Base-by-base conservation (phyloP, 1,140 invertebrate genomes). In the Prorops nasuta region DNA sequence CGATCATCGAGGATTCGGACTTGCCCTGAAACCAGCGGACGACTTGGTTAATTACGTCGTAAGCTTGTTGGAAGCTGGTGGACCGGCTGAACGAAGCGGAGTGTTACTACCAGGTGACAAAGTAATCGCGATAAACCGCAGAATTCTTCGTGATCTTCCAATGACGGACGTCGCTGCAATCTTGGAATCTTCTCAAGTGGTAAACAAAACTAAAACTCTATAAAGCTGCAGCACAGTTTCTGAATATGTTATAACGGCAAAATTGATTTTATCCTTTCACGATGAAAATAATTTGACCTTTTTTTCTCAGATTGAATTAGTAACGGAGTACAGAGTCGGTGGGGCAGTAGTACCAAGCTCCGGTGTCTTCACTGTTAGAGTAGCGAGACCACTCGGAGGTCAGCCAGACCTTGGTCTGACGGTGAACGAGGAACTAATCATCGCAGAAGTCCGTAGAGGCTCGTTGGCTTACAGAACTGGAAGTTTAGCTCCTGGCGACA, bases 281-380 rank as follows among this genome's bases (percentile, higher is more conserved):
- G n/a, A n/a, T n/a, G n/a, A n/a, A n/a, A n/a, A n/a, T n/a, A n/a
- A n/a, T n/a, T n/a, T n/a, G n/a, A n/a, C n/a, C n/a, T n/a, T n/a
- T n/a, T n/a, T n/a, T n/a, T 64, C 69, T 46, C 66, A 81, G 80
- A 74, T 92, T 2, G 82, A 86, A 34, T 55, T 86, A 14, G 84
- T 88, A 48, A 83, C 91, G 3, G 93, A 96, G 71, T 96, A 96
- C 76, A 92, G 92, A 78, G 91, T 96, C 60, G 88, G 91, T n/a
- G 91, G 96, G 59, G 85, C 91, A 0, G 91, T 96, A 15, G 89
- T 95, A 42, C 91, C 93, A 1, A 88, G 89, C 9, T 91, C 88
- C 59, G 94, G 94, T 6, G 85, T 91, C 1, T 96, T 95, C 66
- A 89, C 88, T 47, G 92, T 97, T 0, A 92, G 94, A 73, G 76